phyloP scores from a whole-genome alignment of 2,797 vertebrate genomes.

The Alauda arvensis region DNA sequence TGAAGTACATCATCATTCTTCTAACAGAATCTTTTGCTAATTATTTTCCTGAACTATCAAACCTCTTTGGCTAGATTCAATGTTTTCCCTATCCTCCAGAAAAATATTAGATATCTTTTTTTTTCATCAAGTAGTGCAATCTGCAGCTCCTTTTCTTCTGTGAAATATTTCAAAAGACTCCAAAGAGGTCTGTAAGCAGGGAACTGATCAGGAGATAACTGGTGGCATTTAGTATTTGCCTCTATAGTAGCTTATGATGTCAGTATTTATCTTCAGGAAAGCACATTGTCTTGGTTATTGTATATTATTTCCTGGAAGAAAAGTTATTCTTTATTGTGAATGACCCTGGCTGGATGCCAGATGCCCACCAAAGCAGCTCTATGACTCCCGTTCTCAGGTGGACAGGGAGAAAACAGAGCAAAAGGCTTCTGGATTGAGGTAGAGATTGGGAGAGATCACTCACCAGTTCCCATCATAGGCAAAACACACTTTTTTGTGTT shows the following conservation, averaged over 20 bases:
- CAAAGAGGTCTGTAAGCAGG: not conserved
- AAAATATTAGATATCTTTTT: not conserved
- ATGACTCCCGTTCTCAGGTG: not conserved
- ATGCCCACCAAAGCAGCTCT: not conserved
- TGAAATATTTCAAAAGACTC: not conserved
- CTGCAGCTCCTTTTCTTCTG: not conserved
- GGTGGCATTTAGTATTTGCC: not conserved
- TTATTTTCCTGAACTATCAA: not conserved
- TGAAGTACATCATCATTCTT: too few relatives aligned
- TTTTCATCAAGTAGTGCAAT: not conserved
- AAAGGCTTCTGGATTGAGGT: not conserved
- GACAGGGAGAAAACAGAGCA: not conserved
- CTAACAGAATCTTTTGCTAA: not conserved
- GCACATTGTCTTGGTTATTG: not conserved
- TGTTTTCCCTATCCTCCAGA: not conserved
- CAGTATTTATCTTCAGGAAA: not conserved
- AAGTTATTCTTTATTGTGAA: not conserved
- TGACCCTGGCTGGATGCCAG: not conserved
- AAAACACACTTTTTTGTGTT: not conserved
- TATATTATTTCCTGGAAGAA: not conserved
- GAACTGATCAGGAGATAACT: not conserved
- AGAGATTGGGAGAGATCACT: not conserved
- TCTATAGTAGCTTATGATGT: not conserved
- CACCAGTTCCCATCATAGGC: not conserved
- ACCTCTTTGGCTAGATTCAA: not conserved